phyloP scores from a whole-genome alignment of 1,140 invertebrate genomes.

The Goniozus legneri region DNA sequence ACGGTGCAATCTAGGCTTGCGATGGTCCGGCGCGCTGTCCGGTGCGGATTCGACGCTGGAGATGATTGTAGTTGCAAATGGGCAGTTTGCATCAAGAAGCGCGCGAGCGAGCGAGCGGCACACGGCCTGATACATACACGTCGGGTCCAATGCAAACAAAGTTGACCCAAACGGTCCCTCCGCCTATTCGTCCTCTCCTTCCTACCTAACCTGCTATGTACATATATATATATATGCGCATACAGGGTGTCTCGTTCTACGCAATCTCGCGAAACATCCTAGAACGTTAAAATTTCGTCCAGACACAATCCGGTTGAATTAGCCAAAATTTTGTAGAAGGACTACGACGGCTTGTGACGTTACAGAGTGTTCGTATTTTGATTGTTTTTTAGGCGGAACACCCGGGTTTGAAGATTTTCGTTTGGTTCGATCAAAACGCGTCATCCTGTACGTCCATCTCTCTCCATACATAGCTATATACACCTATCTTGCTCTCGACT shows the following conservation, averaged over 20 bases:
- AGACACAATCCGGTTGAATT: no score
- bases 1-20: constrained; percentile 20
- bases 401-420: no score
- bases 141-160: constrained; percentile 47
- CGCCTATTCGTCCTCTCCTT: not conserved
- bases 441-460: not conserved
- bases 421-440: not conserved
- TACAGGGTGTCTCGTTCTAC: no score
- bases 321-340: no score
- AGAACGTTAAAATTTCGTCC: no score
- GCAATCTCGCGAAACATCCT: no score
- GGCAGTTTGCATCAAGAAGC: constrained; percentile 53
- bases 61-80: constrained; percentile 54
- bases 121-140: constrained; percentile 39
- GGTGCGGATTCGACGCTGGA: constrained; percentile 34
- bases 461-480: not conserved
- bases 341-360: no score
- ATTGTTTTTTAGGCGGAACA: no score
- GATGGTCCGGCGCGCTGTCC: constrained; percentile 15
- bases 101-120: constrained; percentile 19
- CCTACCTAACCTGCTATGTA: not conserved
- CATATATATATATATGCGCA: no score
- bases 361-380: no score
- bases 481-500: constrained; percentile 3
- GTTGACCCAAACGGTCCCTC: constrained; percentile 40